Conservation (phyloP, 2,888 invertebrate genomes). For the Agonopterix heracliana region DNA sequence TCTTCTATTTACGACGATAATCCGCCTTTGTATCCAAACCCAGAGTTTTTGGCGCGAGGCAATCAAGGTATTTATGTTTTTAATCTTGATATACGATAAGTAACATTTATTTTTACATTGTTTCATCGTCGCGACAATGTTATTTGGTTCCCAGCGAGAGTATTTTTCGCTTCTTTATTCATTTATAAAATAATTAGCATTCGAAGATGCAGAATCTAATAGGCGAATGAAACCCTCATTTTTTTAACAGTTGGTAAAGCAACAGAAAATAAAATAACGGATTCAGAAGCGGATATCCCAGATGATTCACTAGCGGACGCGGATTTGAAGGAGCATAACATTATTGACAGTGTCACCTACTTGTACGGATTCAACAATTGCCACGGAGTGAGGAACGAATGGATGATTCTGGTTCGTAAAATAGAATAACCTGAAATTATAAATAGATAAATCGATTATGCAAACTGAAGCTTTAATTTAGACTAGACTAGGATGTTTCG, state of each 20-base stretch:
- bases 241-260: constrained; percentile 29
- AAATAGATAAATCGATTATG: no score
- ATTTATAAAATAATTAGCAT: no score
- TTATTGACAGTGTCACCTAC: constrained; percentile 84
- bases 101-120: no score
- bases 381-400: constrained; percentile 62
- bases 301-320: constrained; percentile 80
- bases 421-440: no score
- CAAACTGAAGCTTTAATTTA: no score
- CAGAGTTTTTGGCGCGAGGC: constrained; percentile 54
- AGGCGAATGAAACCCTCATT: no score
- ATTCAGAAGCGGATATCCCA: constrained; percentile 73
- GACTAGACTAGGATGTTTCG: no score
- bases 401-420: constrained; percentile 61
- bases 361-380: constrained; percentile 78
- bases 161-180: no score
- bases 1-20: constrained; percentile 70
- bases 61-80: constrained; percentile 51
- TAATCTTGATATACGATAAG: no score
- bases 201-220: no score
- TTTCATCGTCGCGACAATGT: no score
- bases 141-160: no score
- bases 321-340: constrained; percentile 81
- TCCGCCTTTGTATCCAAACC: constrained; percentile 66
- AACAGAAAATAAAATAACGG: constrained; percentile 44